phyloP scores from a whole-genome alignment of 2,888 invertebrate genomes.

The Mermis nigrescens region DNA sequence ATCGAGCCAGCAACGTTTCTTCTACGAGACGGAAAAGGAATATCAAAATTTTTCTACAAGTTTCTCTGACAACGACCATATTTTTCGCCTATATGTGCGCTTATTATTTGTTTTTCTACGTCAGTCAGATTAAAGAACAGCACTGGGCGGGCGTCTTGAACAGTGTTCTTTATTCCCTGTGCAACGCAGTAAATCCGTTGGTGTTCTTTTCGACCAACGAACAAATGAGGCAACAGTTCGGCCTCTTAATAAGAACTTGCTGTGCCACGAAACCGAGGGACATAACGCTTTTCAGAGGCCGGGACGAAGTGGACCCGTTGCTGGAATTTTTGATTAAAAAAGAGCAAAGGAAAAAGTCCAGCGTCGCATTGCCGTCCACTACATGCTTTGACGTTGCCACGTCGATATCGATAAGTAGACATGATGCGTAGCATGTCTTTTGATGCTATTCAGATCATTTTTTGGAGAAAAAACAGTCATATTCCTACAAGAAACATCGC shows the following conservation, averaged over 20 bases:
- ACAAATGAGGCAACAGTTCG: constrained; percentile 19
- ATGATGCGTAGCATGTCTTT: too few relatives aligned
- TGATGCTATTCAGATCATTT: too few relatives aligned
- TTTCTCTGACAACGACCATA: constrained; percentile 27
- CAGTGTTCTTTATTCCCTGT: constrained; percentile 29
- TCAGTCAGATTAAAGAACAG: constrained; percentile 19
- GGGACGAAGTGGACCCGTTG: background rate
- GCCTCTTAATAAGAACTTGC: background rate
- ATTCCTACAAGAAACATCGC: too few relatives aligned
- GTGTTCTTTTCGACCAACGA: constrained; percentile 28
- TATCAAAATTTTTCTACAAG: constrained; percentile 18
- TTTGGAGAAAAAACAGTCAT: too few relatives aligned
- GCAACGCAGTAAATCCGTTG: constrained; percentile 31
- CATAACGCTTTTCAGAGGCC: background rate
- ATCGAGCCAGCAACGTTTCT: too few relatives aligned
- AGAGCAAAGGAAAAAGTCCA: background rate
- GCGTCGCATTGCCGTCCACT: too few relatives aligned
- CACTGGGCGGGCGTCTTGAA: constrained; percentile 26
- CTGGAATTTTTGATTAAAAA: background rate
- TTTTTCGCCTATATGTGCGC: constrained; percentile 29
- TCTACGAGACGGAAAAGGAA: too few relatives aligned
- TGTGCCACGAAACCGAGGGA: background rate
- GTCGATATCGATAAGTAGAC: too few relatives aligned
- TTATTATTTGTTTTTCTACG: constrained; percentile 29
- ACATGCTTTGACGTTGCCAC: too few relatives aligned